Evolutionary conservation across 2,797 vertebrate genomes (phyloP), one percentile per base, ranked within the genome.

Genomic region (Steatocranus sp.): DNA sequence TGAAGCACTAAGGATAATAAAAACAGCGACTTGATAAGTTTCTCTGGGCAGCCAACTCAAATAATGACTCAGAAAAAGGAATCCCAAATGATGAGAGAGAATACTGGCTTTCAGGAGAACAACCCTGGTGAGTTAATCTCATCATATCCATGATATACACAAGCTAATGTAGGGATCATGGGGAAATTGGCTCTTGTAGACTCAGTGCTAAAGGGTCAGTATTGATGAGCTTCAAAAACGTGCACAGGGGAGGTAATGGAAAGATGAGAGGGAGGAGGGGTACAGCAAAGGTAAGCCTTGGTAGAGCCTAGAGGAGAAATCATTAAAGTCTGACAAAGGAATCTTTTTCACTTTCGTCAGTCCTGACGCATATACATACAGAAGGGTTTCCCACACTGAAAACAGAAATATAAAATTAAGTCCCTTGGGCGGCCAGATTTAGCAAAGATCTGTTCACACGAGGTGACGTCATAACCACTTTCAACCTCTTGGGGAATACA

Each of bases 381-480:
- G 70, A 87, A 61, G 23, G 32, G 86, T 93, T 95, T 95, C 92
- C 93, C 94, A 95, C 90, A 91, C 88, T 86, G 80, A 48, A 90
- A 89, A 83, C 90, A 89, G 85, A 92, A 94, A 86, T 87, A 80
- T 83, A 86, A 92, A 83, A 89, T 90, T 10, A 54, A 81, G 23
- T 92, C 93, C 82, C 85, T 30, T 20, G 91, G 91, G 85, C 46
- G 8, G 54, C 89, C 84, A 51, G 49, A 92, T 94, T 94, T 92
- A 92, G 88, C 82, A 84, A 80, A 88, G 76, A 87, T 88, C 63
- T 81, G 81, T 87, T 91, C 77, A 76, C 80, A 91, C 41, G 83
- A 27, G 54, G n/a, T 78, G 84, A 92, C 30, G 73, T 93, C 83
- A 87, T 75, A 68, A 78, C 76, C 61, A 83, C 38, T 41, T n/a